Evolutionary conservation across 2,113 vertebrate genomes (phyloP).

Genomic region (Pterocles gutturalis): DNA sequence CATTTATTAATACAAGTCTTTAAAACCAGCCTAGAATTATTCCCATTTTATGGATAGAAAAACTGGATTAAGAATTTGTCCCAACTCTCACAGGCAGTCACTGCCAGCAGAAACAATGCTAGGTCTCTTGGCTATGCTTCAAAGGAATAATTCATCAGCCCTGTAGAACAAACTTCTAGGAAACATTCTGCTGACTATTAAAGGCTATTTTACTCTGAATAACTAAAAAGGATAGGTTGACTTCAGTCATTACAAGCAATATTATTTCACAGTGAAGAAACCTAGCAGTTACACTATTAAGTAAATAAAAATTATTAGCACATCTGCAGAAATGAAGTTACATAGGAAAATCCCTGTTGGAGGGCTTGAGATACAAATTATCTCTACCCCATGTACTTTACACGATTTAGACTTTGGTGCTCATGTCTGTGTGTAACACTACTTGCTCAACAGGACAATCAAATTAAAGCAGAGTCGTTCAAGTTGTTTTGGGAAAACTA

Average conservation of each 20-base stretch:
- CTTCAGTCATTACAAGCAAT: background rate
- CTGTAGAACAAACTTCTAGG: background rate
- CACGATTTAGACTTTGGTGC: background rate
- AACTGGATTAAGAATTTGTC: slow-evolving; percentile 21
- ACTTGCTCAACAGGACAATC: background rate
- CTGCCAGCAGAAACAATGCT: background rate
- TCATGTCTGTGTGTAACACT: background rate
- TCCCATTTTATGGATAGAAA: slow-evolving; percentile 10
- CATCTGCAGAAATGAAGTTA: background rate
- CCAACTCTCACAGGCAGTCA: background rate
- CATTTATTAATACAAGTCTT: background rate
- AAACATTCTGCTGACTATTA: background rate
- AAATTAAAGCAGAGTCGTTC: background rate
- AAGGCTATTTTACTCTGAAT: background rate
- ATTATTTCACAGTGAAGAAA: background rate
- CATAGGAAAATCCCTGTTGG: background rate
- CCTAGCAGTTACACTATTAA: background rate
- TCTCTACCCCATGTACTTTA: fast-evolving
- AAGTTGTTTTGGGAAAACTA: background rate
- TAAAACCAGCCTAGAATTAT: background rate
- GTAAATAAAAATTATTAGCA: background rate
- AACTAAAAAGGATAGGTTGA: background rate
- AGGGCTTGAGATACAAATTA: background rate
- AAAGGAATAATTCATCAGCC: background rate
- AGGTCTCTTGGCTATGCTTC: background rate